These are phyloP conservation scores for Papilio elwesi DNA, from an alignment of 2,888 invertebrate species.

Conservation along the genomic window DNA sequence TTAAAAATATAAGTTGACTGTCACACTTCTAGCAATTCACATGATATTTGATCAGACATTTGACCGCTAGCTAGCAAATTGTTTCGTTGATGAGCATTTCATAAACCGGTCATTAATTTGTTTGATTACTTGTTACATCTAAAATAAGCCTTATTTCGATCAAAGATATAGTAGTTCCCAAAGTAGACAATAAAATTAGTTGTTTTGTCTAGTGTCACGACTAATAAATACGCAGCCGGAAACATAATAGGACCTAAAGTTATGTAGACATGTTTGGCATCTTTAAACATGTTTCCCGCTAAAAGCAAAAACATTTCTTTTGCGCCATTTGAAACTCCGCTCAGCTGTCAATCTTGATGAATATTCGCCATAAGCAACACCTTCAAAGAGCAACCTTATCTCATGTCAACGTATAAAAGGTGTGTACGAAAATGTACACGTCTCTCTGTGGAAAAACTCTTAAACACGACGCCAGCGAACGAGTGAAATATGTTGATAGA, in stretches of 20 bases:
- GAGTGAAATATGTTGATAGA: slow-evolving; percentile 35
- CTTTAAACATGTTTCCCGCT: not conserved
- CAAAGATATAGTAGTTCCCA: too few species aligned
- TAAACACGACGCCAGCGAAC: slow-evolving; percentile 22
- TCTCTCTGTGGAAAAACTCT: slow-evolving; percentile 35
- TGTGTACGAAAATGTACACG: slow-evolving; percentile 34
- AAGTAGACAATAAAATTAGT: too few species aligned
- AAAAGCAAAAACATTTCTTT: not conserved
- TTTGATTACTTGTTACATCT: too few species aligned
- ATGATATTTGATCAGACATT: too few species aligned
- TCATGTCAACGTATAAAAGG: slow-evolving; percentile 37
- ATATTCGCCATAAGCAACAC: slow-evolving; percentile 29
- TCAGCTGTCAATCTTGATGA: slow-evolving; percentile 25
- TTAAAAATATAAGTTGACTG: too few species aligned
- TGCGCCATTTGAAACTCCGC: not conserved
- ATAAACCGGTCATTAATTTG: too few species aligned
- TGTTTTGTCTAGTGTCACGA: too few species aligned
- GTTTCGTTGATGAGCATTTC: too few species aligned
- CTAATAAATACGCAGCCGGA: not conserved
- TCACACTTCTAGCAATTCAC: too few species aligned
- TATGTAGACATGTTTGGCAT: not conserved
- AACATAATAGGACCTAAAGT: not conserved
- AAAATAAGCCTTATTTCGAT: too few species aligned
- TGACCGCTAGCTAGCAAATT: too few species aligned
- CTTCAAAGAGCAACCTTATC: slow-evolving; percentile 33